phyloP scores from a whole-genome alignment of 2,888 invertebrate species.

The Cremastinae sp. region DNA sequence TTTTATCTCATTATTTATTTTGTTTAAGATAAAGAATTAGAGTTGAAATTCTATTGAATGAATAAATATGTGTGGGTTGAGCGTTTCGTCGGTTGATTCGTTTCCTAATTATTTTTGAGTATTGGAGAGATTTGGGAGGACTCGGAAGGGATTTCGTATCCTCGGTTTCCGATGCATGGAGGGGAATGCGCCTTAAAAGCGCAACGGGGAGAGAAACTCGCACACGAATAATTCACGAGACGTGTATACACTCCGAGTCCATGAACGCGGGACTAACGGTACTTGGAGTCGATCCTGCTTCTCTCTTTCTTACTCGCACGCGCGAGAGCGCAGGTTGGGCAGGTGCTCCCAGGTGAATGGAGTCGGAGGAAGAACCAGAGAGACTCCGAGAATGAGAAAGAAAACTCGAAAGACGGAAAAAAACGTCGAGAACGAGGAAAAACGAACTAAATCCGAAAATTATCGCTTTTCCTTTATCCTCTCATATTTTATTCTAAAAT shows the following conservation, averaged over 20 bases:
- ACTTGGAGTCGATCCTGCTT: constrained; percentile 61
- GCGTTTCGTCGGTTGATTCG: no score
- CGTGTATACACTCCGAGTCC: constrained; percentile 20
- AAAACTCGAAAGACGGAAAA: constrained; percentile 25
- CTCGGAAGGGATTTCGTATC: neutral
- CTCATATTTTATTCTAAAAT: no score
- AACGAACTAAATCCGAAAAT: constrained; percentile 42
- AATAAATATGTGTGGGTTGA: no score
- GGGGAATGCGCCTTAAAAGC: constrained; percentile 47
- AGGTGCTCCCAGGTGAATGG: constrained; percentile 71
- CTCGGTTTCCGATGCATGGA: constrained; percentile 4
- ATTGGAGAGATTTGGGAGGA: neutral
- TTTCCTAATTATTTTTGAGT: no score
- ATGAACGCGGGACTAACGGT: constrained; percentile 60
- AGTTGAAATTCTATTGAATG: no score
- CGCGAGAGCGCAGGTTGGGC: constrained; percentile 68
- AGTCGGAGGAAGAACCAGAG: constrained; percentile 50
- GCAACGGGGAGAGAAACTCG: constrained; percentile 34
- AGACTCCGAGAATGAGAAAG: constrained; percentile 28
- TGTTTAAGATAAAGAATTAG: no score
- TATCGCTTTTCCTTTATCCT: no score
- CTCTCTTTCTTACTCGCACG: constrained; percentile 47
- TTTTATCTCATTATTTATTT: no score
- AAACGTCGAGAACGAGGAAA: constrained; percentile 32
- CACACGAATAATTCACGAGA: constrained; percentile 32